Conservation (phyloP, 2,797 vertebrate genomes). For the Cryptoprocta ferox region DNA sequence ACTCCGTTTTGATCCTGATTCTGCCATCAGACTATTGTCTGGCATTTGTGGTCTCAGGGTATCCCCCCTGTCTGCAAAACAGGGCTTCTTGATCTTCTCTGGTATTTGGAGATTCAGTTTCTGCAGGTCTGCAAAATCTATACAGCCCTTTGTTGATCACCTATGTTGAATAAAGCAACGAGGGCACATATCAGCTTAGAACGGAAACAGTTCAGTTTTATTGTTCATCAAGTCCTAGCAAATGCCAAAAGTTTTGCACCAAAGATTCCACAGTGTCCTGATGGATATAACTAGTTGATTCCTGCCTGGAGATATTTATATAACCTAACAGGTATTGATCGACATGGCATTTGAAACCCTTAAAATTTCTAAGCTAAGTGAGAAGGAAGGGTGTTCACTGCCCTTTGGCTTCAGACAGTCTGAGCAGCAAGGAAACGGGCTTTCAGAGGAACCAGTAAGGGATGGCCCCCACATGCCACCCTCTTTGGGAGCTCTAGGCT, state of each 20-base stretch:
- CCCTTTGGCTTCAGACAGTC: conserved; percentile 40
- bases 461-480: not conserved
- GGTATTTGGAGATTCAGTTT: not conserved
- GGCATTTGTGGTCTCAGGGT: not conserved
- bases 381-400: not conserved
- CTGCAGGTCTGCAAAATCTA: not conserved
- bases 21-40: not conserved
- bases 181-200: not conserved
- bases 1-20: not conserved
- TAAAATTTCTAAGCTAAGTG: conserved; percentile 29
- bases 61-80: not conserved
- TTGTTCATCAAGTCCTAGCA: conserved; percentile 61
- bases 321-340: conserved; percentile 33
- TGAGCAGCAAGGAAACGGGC: not conserved
- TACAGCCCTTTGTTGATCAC: not conserved
- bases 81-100: not conserved
- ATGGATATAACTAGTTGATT: conserved; percentile 36
- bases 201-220: conserved; percentile 42
- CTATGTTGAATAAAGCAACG: not conserved
- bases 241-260: conserved; percentile 75
- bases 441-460: not conserved
- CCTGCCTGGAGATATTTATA: conserved; percentile 42
- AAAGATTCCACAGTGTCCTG: conserved; percentile 59
- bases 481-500: not conserved
- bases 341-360: conserved; percentile 72